Conservation (phyloP, 92 coral and sea anemone species). For the Umimayanthus chanpuru region DNA sequence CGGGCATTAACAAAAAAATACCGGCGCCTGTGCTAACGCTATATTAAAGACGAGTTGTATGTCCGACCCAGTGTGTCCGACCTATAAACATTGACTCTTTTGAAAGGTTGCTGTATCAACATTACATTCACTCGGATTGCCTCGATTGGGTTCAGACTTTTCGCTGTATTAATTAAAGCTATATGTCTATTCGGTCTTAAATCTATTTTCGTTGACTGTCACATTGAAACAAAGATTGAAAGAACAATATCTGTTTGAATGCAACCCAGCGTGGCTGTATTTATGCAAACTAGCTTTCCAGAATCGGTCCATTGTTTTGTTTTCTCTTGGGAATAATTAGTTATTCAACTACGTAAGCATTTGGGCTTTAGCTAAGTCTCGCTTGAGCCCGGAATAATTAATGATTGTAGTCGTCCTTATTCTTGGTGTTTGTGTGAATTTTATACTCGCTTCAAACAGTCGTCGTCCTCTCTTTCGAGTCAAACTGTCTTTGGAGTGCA, state of each 20-base stretch:
- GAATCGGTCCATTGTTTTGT: conserved; percentile 28
- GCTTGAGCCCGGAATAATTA: conserved; percentile 53
- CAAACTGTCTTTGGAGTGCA: not conserved
- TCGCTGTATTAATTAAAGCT: too few relatives aligned
- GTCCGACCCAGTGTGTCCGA: too few relatives aligned
- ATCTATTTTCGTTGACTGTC: not conserved
- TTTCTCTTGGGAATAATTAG: conserved; percentile 45
- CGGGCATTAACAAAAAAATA: too few relatives aligned
- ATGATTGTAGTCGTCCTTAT: conserved; percentile 42
- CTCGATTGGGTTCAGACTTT: too few relatives aligned
- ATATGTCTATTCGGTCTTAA: not conserved
- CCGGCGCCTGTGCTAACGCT: too few relatives aligned
- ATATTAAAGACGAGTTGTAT: too few relatives aligned
- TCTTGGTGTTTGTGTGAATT: conserved; percentile 1
- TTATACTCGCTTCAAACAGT: not conserved
- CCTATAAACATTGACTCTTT: too few relatives aligned
- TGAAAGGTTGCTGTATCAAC: too few relatives aligned
- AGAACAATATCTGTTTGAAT: conserved; percentile 13
- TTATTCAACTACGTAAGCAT: conserved; percentile 47
- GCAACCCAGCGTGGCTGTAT: conserved; percentile 9
- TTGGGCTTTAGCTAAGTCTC: conserved; percentile 50
- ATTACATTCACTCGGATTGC: too few relatives aligned
- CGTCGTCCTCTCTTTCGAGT: conserved; percentile 1
- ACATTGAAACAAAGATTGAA: not conserved
- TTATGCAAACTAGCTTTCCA: conserved; percentile 33